These are phyloP conservation scores for Malurus cyaneus DNA, from an alignment of 2,113 vertebrate genomes.

Conservation along the genomic window DNA sequence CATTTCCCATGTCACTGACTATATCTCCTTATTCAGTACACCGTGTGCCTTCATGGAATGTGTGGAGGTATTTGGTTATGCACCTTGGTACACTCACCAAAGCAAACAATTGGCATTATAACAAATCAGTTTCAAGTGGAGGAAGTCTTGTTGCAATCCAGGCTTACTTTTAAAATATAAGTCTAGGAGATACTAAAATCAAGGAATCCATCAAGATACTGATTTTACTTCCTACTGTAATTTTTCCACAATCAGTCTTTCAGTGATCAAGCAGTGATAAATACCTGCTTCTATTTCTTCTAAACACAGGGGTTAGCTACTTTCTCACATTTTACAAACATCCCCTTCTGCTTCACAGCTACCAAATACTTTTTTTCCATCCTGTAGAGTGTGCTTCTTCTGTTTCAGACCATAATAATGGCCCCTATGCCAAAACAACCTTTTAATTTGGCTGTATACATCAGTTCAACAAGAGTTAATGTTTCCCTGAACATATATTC, in stretches of 20 bases:
- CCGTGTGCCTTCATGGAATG: accelerated
- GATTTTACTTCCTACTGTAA: not conserved
- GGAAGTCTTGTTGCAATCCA: not conserved
- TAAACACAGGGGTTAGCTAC: not conserved
- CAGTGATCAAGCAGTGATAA: not conserved
- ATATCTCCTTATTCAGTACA: not conserved
- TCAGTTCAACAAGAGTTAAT: not conserved
- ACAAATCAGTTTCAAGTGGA: not conserved
- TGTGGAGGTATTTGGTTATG: not conserved
- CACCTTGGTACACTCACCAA: not conserved
- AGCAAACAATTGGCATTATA: not conserved
- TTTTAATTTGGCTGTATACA: not conserved
- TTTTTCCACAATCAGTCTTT: not conserved
- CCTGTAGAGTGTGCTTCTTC: not conserved
- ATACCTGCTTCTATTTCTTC: not conserved
- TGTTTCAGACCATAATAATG: not conserved
- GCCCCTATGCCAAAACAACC: not conserved
- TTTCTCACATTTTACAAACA: not conserved
- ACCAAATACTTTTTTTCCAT: not conserved
- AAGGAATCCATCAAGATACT: not conserved
- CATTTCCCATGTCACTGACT: not conserved
- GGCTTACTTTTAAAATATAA: not conserved
- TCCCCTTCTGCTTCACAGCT: not conserved
- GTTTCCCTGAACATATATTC: not conserved
- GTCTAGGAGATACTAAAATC: not conserved